Evolutionary conservation across 1,140 invertebrate genomes (phyloP).

Genomic region (Cydia strobilella): DNA sequence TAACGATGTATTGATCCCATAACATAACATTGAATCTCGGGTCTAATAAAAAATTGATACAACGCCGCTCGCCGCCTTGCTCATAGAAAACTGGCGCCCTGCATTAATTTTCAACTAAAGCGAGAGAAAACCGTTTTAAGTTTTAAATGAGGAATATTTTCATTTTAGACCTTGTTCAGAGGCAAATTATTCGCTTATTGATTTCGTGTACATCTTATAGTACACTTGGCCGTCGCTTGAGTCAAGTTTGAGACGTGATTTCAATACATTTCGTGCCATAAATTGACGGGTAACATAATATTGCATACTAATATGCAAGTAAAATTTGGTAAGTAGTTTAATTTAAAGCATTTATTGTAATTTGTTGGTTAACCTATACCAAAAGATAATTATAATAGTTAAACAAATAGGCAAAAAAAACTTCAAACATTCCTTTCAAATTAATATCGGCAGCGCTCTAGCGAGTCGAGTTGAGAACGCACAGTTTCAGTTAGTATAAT

Average conservation of each 20-base stretch:
- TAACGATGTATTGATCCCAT: no score
- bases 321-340: no score
- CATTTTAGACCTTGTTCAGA: slow-evolving; percentile 64
- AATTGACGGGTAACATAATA: no score
- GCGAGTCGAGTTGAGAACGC: slow-evolving; percentile 7
- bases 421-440: slow-evolving; percentile 29
- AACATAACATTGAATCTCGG: slow-evolving; percentile 48
- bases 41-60: slow-evolving; percentile 68
- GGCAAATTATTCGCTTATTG: not conserved
- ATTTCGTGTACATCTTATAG: no score
- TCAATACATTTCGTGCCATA: no score
- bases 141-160: slow-evolving; percentile 65
- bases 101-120: slow-evolving; percentile 72
- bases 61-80: slow-evolving; percentile 41
- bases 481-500: slow-evolving; percentile 29
- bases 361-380: no score
- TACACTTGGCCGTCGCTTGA: no score
- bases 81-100: slow-evolving; percentile 53
- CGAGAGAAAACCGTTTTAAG: slow-evolving; percentile 64
- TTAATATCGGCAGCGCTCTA: slow-evolving; percentile 37
- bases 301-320: no score
- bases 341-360: no score
- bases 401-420: no score
- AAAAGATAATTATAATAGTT: no score
- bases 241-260: no score